Evolutionary conservation across 1,140 invertebrate genomes (phyloP).

Genomic region (Platorchestia sp.): DNA sequence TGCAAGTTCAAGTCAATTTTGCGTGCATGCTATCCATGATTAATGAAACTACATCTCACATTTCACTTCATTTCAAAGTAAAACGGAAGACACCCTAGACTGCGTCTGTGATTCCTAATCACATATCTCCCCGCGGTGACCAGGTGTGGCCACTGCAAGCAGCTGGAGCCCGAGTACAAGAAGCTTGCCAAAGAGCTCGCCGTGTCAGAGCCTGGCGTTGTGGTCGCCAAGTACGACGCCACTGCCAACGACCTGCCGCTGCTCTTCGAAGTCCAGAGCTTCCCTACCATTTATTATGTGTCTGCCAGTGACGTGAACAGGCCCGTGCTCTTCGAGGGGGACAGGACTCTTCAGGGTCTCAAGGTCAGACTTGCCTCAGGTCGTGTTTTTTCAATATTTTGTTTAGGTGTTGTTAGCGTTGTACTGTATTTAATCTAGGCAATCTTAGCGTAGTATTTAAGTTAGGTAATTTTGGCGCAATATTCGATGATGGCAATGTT

Average conservation of each 20-base stretch:
- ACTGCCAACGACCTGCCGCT: constrained; percentile 74
- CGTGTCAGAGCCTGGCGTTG: constrained; percentile 70
- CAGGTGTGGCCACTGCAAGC: constrained; percentile 74
- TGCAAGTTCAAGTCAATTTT: no score
- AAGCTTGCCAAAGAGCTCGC: constrained; percentile 71
- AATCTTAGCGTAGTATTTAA: background rate
- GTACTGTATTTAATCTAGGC: background rate
- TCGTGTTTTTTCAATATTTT: background rate
- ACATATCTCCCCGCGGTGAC: constrained; percentile 65
- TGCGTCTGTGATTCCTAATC: no score
- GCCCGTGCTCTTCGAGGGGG: constrained; percentile 72
- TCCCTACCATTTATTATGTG: constrained; percentile 74
- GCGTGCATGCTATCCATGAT: no score
- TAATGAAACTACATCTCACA: no score
- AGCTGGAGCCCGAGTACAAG: constrained; percentile 71
- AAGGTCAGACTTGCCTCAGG: constrained; percentile 66
- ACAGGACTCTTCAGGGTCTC: constrained; percentile 71
- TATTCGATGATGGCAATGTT: background rate
- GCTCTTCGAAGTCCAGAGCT: constrained; percentile 73
- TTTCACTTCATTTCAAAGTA: no score
- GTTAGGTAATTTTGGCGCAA: background rate
- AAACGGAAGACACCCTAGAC: no score
- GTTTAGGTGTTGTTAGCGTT: background rate
- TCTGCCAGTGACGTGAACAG: constrained; percentile 72
- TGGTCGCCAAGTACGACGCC: constrained; percentile 75